Evolutionary conservation across 2,113 vertebrate genomes (phyloP), one percentile per base, ranked within the genome.

Genomic region (Steatornis caripensis): DNA sequence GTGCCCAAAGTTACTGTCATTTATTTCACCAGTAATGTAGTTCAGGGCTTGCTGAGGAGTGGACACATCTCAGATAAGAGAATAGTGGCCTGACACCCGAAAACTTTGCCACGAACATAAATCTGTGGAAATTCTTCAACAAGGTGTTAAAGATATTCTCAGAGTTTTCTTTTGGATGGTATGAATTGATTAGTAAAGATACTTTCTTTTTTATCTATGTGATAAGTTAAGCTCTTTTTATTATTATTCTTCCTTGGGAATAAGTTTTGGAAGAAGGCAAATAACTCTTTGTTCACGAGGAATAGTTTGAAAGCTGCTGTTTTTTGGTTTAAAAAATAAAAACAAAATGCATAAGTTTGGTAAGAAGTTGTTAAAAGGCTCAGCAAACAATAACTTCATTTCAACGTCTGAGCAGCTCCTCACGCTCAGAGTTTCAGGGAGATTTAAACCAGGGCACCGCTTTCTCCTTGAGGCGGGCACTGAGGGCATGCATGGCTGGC

Each of bases 21-120:
- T 93, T 89, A 65, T 93, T 94, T 93, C 11, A 87, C 39, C 12
- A 1, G 29, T 72, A 79, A 86, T 82, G 83, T 46, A 72, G 34
- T 41, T 84, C 86, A 78, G 66, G 66, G 43, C 70, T 85, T 58
- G 58, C 39, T 90, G 54, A 80, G 62, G 45, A 84, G 65, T 12
- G 10, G 34, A 74, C 48, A 54, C 27, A 34, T 85, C 64, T 29
- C 45, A 85, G 51, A 11, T 12, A 66, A 0, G 6, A 57, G 18
- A 83, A 51, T 8, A 58, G 48, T 32, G 37, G 21, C 84, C 41
- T 84, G 41, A 46, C 24, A 60, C 17, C 34, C 89, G 64, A 68
- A 93, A 64, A 70, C 51, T 84, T 88, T 58, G 6, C 43, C n/a
- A 64, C 68, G 32, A 84, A 30, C 20, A 30, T 30, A 60, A 84